Conservation (phyloP, 1,140 invertebrate genomes). For the Saccostrea glomerata region DNA sequence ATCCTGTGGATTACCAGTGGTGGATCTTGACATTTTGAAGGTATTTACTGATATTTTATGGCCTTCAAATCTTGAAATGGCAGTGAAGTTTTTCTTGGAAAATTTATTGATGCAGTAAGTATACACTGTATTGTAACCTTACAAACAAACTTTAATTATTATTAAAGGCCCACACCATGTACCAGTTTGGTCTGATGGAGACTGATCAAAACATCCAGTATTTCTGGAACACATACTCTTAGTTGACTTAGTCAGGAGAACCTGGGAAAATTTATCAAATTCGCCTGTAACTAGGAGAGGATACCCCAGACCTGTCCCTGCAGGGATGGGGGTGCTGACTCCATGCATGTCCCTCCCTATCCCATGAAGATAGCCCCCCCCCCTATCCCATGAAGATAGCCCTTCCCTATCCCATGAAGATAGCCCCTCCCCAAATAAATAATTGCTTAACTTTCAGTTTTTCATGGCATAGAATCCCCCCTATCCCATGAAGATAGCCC, state of each 20-base stretch:
- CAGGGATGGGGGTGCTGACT: conserved; percentile 72
- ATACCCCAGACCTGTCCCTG: conserved; percentile 78
- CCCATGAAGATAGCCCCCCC: conserved; percentile 80
- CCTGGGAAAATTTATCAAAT: conserved; percentile 78
- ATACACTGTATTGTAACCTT: too few species aligned
- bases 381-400: conserved; percentile 78
- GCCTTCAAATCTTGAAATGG: too few species aligned
- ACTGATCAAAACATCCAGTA: conserved; percentile 78
- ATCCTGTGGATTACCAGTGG: conserved; percentile 76
- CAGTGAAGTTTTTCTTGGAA: too few species aligned
- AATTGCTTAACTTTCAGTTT: too few species aligned
- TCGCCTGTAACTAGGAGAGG: conserved; percentile 78
- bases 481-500: too few species aligned
- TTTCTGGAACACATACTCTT: conserved; percentile 77
- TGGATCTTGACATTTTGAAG: conserved; percentile 78
- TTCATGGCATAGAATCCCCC: too few species aligned
- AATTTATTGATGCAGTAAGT: too few species aligned
- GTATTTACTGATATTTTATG: conserved; percentile 54
- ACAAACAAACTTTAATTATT: too few species aligned
- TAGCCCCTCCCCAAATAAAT: too few species aligned
- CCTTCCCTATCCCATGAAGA: conserved; percentile 62
- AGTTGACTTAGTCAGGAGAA: conserved; percentile 77
- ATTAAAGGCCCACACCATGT: conserved; percentile 77
- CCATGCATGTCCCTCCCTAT: conserved; percentile 78
- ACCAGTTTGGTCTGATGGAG: conserved; percentile 79